Evolutionary conservation across 2,113 vertebrate genomes (phyloP), one percentile per base, ranked within the genome.

Genomic region (Antechinus stuartii): DNA sequence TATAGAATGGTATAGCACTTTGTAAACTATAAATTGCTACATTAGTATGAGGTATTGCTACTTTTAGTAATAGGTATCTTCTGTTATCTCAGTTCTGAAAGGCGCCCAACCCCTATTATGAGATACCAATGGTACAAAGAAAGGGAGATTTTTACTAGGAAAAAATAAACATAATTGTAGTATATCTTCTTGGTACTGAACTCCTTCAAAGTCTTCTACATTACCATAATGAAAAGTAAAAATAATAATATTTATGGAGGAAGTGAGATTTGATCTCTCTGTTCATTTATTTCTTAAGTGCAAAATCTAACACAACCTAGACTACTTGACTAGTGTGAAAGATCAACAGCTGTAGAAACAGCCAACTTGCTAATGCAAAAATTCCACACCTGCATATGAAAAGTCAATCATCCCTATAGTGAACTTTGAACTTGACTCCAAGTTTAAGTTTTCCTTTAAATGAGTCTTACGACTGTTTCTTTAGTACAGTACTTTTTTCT

Each of bases 321-420:
- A 91, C 89, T 53, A 61, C 14, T 95, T 94, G 96, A 97, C 91
- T 94, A 61, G 50, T 97, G 96, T 7, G 52, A 97, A 98, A 97
- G 97, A 94, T 61, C 96, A 97, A 68, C 97, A 98, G 98, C 98
- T 98, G 96, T 90, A 95, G 97, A 98, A 98, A 98, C 94, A 98
- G n/a, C 96, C 35, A 49, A 76, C 89, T 46, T 94, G 24, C 90
- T 93, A 49, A 24, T 50, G 49, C 61, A 95, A 95, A 98, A 97
- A 96, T 22, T 84, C 93, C 89, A 94, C 97, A 98, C 94, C 95
- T 98, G 97, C 93, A 30, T 2, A 16, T 14, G 91, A 54, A 97
- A 76, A 23, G 57, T 93, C 61, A 93, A 94, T 94, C 93, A 93
- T 76, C 93, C 96, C 92, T 22, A 47, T 5, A 1, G 2, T 97